phyloP scores from a whole-genome alignment of 2,113 vertebrate species.

The Percina caprodes region DNA sequence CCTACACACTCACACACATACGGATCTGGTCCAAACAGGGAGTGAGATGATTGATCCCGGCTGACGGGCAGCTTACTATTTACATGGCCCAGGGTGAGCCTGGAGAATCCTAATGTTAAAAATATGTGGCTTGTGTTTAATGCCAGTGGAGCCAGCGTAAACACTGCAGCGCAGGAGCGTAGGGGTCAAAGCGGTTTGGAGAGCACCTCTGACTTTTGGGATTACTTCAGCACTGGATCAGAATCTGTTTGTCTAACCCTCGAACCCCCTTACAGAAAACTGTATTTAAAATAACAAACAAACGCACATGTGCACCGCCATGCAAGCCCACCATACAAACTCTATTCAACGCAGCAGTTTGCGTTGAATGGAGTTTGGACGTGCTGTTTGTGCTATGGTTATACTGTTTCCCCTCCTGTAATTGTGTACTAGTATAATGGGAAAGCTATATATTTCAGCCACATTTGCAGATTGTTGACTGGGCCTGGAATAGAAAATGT shows the following conservation, averaged over 20 bases:
- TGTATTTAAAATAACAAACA: constrained; percentile 30
- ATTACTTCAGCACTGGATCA: constrained; percentile 64
- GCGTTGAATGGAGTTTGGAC: constrained; percentile 13
- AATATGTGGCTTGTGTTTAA: constrained; percentile 78
- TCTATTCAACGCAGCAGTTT: background rate
- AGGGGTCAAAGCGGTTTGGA: constrained; percentile 75
- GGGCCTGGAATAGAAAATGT: background rate
- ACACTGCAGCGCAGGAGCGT: constrained; percentile 61
- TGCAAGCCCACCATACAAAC: too few relatives aligned
- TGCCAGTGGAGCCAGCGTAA: constrained; percentile 71
- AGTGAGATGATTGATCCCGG: constrained; percentile 75
- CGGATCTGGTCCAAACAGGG: constrained; percentile 74
- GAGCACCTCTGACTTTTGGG: constrained; percentile 68
- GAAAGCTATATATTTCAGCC: constrained; percentile 7
- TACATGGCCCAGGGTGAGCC: constrained; percentile 61
- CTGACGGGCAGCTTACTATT: constrained; percentile 66
- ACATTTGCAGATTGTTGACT: constrained; percentile 1
- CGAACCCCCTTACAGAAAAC: constrained; percentile 25
- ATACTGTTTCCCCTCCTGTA: background rate
- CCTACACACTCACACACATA: constrained; percentile 48
- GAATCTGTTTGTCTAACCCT: constrained; percentile 18
- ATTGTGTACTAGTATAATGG: background rate
- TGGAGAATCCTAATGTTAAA: constrained; percentile 77
- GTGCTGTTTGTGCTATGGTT: constrained; percentile 44
- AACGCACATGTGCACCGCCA: background rate